phyloP scores from a whole-genome alignment of 2,888 invertebrate genomes.

The Scrobipalpa costella region DNA sequence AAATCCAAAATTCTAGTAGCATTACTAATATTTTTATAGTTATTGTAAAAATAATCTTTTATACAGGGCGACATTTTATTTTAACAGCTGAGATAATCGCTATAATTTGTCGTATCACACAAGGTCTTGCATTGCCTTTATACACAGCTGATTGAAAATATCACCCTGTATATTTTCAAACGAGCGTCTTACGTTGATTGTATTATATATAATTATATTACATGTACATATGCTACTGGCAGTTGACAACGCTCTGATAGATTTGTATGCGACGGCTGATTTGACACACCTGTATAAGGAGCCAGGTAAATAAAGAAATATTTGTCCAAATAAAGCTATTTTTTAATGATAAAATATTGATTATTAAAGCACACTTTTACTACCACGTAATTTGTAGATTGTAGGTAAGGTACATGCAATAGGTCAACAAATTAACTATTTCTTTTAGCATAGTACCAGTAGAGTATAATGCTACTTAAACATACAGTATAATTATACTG shows the following conservation, averaged over 20 bases:
- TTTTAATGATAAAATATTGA: neutral
- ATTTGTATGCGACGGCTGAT: conserved; percentile 39
- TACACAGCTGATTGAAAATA: neutral
- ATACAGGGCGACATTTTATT: conserved; percentile 22
- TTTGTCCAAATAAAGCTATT: no score
- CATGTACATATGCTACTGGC: conserved; percentile 74
- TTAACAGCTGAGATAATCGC: no score
- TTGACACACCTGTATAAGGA: conserved; percentile 10
- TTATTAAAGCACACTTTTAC: neutral
- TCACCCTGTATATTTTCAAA: conserved; percentile 44
- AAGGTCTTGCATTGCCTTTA: neutral
- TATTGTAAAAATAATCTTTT: conserved; percentile 60
- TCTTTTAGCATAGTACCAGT: no score
- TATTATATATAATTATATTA: conserved; percentile 64
- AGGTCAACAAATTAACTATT: no score
- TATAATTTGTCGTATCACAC: neutral
- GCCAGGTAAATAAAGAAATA: neutral
- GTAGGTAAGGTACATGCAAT: no score
- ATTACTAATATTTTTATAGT: conserved; percentile 46
- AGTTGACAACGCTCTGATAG: conserved; percentile 72
- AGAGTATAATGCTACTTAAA: no score
- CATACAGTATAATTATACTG: no score
- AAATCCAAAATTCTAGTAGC: conserved; percentile 56
- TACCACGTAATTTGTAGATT: neutral
- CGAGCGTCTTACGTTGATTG: conserved; percentile 63